Base-by-base conservation (phyloP, 2,797 vertebrate genomes). In the Poecilia picta region DNA sequence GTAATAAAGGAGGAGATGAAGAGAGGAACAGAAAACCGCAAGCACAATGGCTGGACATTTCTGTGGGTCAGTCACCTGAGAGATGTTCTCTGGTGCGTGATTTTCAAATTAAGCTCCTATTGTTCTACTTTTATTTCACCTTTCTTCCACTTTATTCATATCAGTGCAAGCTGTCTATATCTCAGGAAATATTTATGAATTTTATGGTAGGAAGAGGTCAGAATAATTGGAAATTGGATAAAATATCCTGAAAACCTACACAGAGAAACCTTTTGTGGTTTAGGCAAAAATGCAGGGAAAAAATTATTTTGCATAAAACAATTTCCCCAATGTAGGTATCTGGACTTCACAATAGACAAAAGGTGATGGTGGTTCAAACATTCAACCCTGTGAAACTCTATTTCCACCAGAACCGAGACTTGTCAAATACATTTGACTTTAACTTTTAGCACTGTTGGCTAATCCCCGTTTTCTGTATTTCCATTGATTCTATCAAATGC, bases 1-100 rank as follows among this genome's bases (percentile, higher is more conserved):
- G 51, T 68, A 74, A 76, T 23, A 66, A 66, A 66, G 31, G 62
- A 82, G 62, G 72, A 80, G 62, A 33, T 0, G 75, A 51, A 72
- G 62, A 51, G 59, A 75, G 51, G 68, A 68, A 80, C 43, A 47
- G 41, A 51, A 47, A 20, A 49, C 53, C 5, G 41, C 3, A 39
- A 66, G 62, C 28, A 66, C 62, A 66, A 66, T 20, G 62, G 33
- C 62, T 36, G 62, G 31, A 66, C 33, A 66, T 36, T 23, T 66
- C 33, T 66, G 62, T 39, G 62, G 39, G 66, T 70, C 66, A 41
- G 39, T 43, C 23, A n/a, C 36, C 39, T 70, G 66, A 43, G 39
- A 13, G 66, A 39, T 25, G 20, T 43, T 70, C 39, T 43, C 36
- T 43, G 66, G 66, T 70, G 23, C 5, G 11, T 70, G 36, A n/a